Evolutionary conservation across 2,113 vertebrate genomes (phyloP).

Genomic region (Lota lota): DNA sequence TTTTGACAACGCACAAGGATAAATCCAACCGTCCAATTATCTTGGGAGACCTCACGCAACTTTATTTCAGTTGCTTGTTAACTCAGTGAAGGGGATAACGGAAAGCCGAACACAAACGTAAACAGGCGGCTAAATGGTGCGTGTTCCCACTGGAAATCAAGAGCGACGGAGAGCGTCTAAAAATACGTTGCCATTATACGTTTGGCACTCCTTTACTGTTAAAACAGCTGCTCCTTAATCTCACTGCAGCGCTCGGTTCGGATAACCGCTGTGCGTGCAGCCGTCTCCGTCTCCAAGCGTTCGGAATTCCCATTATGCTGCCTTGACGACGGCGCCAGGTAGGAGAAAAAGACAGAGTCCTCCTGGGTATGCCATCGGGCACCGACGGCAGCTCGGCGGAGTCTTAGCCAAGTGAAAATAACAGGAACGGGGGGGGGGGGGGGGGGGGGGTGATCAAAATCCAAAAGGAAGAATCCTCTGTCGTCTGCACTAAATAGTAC

Average conservation of each 20-base stretch:
- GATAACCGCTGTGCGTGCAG: slow-evolving; percentile 25
- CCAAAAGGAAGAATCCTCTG: slow-evolving; percentile 50
- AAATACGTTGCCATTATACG: background rate
- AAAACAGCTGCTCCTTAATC: slow-evolving; percentile 15
- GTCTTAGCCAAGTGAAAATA: slow-evolving; percentile 23
- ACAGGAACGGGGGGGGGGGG: background rate
- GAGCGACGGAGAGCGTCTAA: background rate
- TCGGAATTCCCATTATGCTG: slow-evolving; percentile 36
- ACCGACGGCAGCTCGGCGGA: slow-evolving; percentile 40
- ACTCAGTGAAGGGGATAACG: too few species aligned
- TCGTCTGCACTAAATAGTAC: slow-evolving; percentile 54
- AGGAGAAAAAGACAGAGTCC: slow-evolving; percentile 39
- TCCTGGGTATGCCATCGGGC: too few species aligned
- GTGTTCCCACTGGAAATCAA: too few species aligned
- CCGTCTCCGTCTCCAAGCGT: slow-evolving; percentile 34
- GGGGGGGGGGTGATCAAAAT: slow-evolving; percentile 52
- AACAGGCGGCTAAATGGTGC: too few species aligned
- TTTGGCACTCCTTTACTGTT: slow-evolving; percentile 11
- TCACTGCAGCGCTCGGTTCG: slow-evolving; percentile 9
- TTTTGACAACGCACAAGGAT: too few species aligned
- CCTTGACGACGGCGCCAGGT: slow-evolving; percentile 34
- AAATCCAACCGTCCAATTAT: too few species aligned
- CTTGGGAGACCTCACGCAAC: too few species aligned
- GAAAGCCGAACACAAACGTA: too few species aligned
- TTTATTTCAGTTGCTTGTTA: too few species aligned